Conservation (phyloP, 2,797 vertebrate species). For the Acanthopagrus latus region DNA sequence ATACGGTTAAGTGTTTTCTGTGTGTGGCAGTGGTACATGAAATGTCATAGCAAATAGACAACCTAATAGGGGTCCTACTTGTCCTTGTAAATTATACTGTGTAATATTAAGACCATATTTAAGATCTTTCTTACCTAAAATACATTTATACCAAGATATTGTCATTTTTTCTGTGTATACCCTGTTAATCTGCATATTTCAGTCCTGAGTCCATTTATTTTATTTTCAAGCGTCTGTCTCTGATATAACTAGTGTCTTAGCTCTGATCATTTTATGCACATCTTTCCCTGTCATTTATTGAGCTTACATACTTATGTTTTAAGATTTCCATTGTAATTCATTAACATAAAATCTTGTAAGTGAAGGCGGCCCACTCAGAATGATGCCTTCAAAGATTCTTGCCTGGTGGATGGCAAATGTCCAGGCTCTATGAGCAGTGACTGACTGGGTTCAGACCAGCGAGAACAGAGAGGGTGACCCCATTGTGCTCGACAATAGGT, state of each 20-base stretch:
- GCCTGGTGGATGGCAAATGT: conserved; percentile 54
- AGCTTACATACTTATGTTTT: not conserved
- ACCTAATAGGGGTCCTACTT: no score
- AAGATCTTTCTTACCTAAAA: no score
- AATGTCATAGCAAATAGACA: no score
- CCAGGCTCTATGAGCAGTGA: conserved; percentile 66
- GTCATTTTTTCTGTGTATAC: no score
- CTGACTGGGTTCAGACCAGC: conserved; percentile 77
- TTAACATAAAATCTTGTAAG: conserved; percentile 17
- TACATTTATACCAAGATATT: no score
- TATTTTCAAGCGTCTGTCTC: not conserved
- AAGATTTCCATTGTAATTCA: not conserved
- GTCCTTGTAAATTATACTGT: no score
- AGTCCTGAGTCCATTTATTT: not conserved
- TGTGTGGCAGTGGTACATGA: no score
- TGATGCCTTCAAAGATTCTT: conserved; percentile 66
- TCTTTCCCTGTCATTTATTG: not conserved
- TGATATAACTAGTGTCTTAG: not conserved
- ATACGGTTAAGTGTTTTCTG: no score
- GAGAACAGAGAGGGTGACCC: conserved; percentile 82
- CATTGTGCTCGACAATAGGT: conserved; percentile 83
- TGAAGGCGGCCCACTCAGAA: conserved; percentile 15
- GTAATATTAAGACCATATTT: no score
- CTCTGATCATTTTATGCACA: not conserved
- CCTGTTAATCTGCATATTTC: no score